These are phyloP conservation scores for Bombus difficillimus DNA, from an alignment of 1,140 invertebrate species.

Conservation along the genomic window DNA sequence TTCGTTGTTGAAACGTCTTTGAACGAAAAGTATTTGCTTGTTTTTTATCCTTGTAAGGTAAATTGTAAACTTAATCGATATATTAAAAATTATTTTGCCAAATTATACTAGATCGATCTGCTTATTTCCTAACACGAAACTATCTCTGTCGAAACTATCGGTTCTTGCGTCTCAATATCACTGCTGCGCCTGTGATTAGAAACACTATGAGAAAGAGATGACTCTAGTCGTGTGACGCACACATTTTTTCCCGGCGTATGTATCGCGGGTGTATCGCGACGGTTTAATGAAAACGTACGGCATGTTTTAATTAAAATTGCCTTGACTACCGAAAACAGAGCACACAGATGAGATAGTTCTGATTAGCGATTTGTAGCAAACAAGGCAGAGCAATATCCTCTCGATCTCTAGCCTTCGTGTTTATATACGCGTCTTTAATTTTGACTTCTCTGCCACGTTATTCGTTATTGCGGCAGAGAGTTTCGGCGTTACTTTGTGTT, in stretches of 20 bases:
- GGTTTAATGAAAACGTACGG: constrained; percentile 43
- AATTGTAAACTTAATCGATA: neutral
- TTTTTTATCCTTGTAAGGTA: too few relatives aligned
- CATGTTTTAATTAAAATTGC: constrained; percentile 47
- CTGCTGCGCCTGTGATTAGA: neutral
- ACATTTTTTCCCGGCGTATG: constrained; percentile 1
- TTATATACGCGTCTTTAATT: constrained; percentile 42
- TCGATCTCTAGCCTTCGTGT: constrained; percentile 26
- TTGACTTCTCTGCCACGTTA: constrained; percentile 30
- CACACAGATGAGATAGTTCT: constrained; percentile 21
- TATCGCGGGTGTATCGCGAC: neutral
- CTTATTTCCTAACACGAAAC: too few relatives aligned
- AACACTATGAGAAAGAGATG: neutral
- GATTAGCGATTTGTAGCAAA: constrained; percentile 47
- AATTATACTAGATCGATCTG: too few relatives aligned
- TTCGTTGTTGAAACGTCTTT: neutral
- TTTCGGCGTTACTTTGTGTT: constrained; percentile 48
- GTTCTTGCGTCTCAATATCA: neutral
- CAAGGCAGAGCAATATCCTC: constrained; percentile 46
- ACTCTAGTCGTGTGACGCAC: neutral
- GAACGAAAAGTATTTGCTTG: neutral
- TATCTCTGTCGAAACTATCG: too few relatives aligned
- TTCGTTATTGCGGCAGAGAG: constrained; percentile 35
- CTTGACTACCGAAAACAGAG: neutral
- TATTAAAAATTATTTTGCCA: neutral